Percentiles rank a stretch among this genome's conserved stretches.
Conservation (phyloP, 2,797 vertebrate species). For the Numenius phaeopus region DNA sequence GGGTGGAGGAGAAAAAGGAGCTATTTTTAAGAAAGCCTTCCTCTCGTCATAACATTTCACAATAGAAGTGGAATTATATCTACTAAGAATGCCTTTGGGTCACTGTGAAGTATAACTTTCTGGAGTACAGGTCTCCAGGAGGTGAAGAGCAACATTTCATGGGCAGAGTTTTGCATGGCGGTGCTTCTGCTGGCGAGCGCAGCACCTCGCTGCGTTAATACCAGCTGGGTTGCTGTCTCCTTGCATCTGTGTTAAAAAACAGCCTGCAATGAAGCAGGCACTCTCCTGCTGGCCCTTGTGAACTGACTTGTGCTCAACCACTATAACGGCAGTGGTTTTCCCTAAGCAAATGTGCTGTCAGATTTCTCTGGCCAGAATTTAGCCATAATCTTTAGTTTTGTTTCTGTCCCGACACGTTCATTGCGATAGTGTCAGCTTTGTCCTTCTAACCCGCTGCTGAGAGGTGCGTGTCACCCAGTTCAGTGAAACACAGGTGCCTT, state of each 20-base stretch:
- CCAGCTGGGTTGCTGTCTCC: neutral
- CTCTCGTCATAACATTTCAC: neutral
- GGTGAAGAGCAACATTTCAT: neutral
- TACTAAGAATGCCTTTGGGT: neutral
- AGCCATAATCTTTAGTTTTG: neutral
- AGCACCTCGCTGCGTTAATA: neutral
- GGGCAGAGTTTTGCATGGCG: neutral
- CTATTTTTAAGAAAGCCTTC: neutral
- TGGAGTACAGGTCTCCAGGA: neutral
- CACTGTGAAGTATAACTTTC: neutral
- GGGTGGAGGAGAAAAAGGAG: accelerated
- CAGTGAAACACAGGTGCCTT: neutral
- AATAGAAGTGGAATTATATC: conserved; percentile 16
- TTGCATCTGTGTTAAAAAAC: neutral
- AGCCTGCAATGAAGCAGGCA: neutral
- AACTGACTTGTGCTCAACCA: neutral
- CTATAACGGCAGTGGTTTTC: neutral
- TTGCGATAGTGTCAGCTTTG: neutral
- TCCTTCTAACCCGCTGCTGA: neutral
- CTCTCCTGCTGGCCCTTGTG: neutral
- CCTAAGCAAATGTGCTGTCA: neutral
- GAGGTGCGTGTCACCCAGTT: accelerated
- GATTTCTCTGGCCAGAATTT: neutral
- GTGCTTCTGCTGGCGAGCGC: neutral
- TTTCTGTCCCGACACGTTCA: neutral